Percentiles rank a stretch among this genome's conserved stretches.
Evolutionary conservation across 2,888 invertebrate genomes (phyloP).

Genomic region (Meiosimyza decipiens): DNA sequence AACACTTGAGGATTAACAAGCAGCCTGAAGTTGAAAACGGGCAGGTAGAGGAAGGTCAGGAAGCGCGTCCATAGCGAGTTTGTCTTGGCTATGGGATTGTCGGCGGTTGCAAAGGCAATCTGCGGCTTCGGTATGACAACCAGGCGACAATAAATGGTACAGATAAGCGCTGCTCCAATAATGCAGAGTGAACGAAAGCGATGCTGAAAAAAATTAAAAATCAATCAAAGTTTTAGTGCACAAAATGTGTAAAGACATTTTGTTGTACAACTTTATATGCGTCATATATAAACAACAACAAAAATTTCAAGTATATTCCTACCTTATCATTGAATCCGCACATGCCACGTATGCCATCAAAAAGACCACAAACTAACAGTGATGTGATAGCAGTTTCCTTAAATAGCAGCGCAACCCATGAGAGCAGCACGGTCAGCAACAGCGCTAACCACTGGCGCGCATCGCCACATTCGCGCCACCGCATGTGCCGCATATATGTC

Average conservation of each 20-base stretch:
- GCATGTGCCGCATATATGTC: conserved; percentile 83
- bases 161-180: conserved; percentile 74
- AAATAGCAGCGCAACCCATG: conserved; percentile 87
- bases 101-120: conserved; percentile 87
- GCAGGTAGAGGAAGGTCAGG: conserved; percentile 91
- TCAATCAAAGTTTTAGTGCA: conserved; percentile 9
- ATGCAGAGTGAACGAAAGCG: conserved; percentile 79
- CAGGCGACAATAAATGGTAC: conserved; percentile 80
- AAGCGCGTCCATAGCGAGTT: conserved; percentile 82
- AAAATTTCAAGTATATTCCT: neutral
- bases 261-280: too few species aligned
- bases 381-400: conserved; percentile 97
- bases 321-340: conserved; percentile 70
- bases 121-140: conserved; percentile 78
- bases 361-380: conserved; percentile 87
- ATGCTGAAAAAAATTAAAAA: conserved; percentile 70
- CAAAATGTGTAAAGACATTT: too few species aligned
- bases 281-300: too few species aligned
- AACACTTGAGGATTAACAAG: conserved; percentile 87
- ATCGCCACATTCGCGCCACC: conserved; percentile 70
- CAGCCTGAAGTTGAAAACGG: conserved; percentile 89
- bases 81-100: conserved; percentile 95
- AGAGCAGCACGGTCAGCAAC: conserved; percentile 72
- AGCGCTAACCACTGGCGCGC: conserved; percentile 72
- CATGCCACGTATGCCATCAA: conserved; percentile 78